Evolutionary conservation across 2,113 vertebrate species (phyloP).

Genomic region (Anarhynchus alexandrinus): DNA sequence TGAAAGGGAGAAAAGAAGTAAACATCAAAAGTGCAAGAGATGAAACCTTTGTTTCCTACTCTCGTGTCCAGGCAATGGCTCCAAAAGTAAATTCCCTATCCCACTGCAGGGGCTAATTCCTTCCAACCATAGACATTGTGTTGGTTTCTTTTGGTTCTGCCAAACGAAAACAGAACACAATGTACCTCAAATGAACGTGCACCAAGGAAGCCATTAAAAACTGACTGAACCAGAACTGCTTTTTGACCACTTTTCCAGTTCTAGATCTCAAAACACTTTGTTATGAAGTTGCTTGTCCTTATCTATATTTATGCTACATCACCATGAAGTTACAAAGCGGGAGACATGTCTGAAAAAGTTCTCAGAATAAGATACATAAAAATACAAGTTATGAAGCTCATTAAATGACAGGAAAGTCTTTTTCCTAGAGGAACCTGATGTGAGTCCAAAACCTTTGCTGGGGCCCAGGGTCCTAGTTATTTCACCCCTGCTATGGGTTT

Average conservation of each 20-base stretch:
- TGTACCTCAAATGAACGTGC: background rate
- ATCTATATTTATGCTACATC: background rate
- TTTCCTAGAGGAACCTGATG: background rate
- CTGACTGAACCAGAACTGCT: background rate
- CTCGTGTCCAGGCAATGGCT: fast-evolving
- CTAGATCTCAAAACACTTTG: background rate
- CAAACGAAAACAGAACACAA: background rate
- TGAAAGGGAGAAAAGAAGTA: background rate
- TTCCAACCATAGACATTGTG: background rate
- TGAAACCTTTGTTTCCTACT: background rate
- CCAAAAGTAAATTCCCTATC: background rate
- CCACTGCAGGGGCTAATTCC: background rate
- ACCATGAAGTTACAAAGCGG: background rate
- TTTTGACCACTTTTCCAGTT: background rate
- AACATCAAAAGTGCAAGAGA: background rate
- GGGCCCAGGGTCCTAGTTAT: background rate
- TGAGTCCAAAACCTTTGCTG: background rate
- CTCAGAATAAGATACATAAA: background rate
- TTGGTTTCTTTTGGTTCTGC: background rate
- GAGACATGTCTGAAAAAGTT: background rate
- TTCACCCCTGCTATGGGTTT: background rate
- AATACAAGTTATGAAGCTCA: background rate
- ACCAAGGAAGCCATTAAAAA: background rate
- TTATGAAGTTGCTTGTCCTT: background rate
- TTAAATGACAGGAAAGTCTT: background rate